Base-by-base conservation (phyloP, 2,797 vertebrate genomes). In the Falco cherrug region DNA sequence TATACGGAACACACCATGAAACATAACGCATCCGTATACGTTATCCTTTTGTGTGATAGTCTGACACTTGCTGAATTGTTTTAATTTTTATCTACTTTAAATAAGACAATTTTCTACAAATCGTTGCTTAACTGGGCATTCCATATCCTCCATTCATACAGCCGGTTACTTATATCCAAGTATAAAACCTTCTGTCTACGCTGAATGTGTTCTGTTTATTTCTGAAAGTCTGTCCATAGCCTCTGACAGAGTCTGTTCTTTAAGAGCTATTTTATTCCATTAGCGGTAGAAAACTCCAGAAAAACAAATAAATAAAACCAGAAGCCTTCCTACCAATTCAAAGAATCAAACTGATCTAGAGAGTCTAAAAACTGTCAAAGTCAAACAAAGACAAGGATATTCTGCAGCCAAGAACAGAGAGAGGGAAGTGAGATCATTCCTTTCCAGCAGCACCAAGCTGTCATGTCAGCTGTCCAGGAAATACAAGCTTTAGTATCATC, bases 401-500 rank as follows among this genome's bases (percentile, higher is more conserved):
- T 63, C 33, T 70, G 70, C 28, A 69, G 86, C 93, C 95, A 95
- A 79, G 33, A 80, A 81, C 50, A 59, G 70, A 78, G 84, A 94
- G 95, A 87, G 90, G 95, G 96, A 97, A 96, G 90, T 96, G 96
- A 97, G 95, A 60, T 97, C 96, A 96, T 43, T 70, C 81, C 71
- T 94, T 82, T 90, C 88, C 89, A 93, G 92, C 81, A 97, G 95
- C 88, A 96, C 63, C 95, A 97, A 97, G 95, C 96, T 97, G 96
- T 95, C 87, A 94, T 90, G 81, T 97, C 96, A 96, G 95, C 95
- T 97, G 96, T 92, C 90, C 96, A 95, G 96, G 96, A 97, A 96
- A 95, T 86, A 79, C 51, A 85, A 67, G 84, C 82, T 83, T 33
- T 28, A 56, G 71, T 43, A 71, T 21, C 95, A 90, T 67, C 83